Evolutionary conservation across 2,888 invertebrate genomes (phyloP).

Genomic region (Argynnis bischoffii): DNA sequence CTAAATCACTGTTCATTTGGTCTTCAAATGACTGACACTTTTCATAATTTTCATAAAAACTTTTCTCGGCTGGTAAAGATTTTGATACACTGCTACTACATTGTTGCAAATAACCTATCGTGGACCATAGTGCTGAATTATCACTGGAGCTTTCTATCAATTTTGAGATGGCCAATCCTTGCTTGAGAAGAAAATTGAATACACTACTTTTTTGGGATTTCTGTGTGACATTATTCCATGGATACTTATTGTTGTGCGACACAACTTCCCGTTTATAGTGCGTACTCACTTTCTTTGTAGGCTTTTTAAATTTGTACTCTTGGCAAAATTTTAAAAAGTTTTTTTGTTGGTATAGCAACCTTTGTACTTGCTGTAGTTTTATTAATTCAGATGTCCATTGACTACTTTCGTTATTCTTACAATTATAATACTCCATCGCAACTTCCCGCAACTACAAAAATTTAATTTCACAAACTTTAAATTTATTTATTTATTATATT

Average conservation of each 20-base stretch:
- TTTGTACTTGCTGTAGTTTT: slow-evolving; percentile 68
- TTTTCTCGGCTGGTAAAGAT: slow-evolving; percentile 63
- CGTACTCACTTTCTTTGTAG: slow-evolving; percentile 48
- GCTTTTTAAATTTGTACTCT: slow-evolving; percentile 61
- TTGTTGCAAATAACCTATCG: slow-evolving; percentile 60
- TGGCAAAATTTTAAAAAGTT: slow-evolving; percentile 65
- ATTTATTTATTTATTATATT: too few species aligned
- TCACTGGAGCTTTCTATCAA: slow-evolving; percentile 53
- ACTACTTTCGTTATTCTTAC: slow-evolving; percentile 77
- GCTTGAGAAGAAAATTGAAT: slow-evolving; percentile 64
- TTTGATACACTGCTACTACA: slow-evolving; percentile 50
- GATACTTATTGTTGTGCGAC: slow-evolving; percentile 70
- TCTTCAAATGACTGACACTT: slow-evolving; percentile 64
- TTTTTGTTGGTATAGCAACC: slow-evolving; percentile 69
- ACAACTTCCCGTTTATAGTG: slow-evolving; percentile 58
- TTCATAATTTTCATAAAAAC: slow-evolving; percentile 63
- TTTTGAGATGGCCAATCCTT: slow-evolving; percentile 59
- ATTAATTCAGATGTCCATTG: slow-evolving; percentile 74
- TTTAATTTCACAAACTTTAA: neutral
- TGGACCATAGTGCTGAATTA: slow-evolving; percentile 54
- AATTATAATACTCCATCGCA: slow-evolving; percentile 88
- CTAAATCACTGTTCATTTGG: slow-evolving; percentile 46
- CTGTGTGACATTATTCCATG: slow-evolving; percentile 68
- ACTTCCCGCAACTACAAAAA: slow-evolving; percentile 85
- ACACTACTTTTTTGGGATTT: slow-evolving; percentile 57